Conservation (phyloP, 2,113 vertebrate species). For the Zapornia atra region DNA sequence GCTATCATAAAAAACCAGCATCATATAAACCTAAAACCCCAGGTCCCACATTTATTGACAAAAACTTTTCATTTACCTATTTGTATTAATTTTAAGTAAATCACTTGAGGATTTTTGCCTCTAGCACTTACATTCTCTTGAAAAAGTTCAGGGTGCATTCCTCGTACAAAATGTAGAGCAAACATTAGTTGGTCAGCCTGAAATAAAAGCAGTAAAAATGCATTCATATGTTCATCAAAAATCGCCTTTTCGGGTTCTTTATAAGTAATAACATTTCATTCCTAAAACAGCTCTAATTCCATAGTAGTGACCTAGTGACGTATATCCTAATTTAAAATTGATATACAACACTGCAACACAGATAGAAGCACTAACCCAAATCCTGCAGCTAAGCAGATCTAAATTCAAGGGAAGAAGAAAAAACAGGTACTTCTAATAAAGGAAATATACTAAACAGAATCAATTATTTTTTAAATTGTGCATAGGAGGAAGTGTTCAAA, state of each 20-base stretch:
- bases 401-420: neutral
- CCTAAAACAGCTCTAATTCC: neutral
- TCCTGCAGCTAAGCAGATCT: neutral
- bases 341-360: neutral
- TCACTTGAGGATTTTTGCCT: neutral
- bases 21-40: neutral
- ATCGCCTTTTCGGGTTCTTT: neutral
- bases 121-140: constrained; percentile 88
- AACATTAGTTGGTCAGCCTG: constrained; percentile 97
- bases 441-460: neutral
- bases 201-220: constrained; percentile 29
- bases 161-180: constrained; percentile 93
- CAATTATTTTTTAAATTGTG: neutral
- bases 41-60: neutral
- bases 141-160: constrained; percentile 91
- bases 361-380: neutral
- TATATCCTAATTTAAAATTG: neutral
- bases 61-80: neutral
- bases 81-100: neutral
- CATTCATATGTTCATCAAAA: neutral
- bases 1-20: neutral
- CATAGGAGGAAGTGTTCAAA: neutral
- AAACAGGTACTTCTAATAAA: neutral
- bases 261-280: neutral
- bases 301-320: neutral